Percentiles rank a stretch among this genome's conserved stretches.
Evolutionary conservation across 92 coral and sea anemone species (phyloP).

Genomic region (Diadumene lineata): DNA sequence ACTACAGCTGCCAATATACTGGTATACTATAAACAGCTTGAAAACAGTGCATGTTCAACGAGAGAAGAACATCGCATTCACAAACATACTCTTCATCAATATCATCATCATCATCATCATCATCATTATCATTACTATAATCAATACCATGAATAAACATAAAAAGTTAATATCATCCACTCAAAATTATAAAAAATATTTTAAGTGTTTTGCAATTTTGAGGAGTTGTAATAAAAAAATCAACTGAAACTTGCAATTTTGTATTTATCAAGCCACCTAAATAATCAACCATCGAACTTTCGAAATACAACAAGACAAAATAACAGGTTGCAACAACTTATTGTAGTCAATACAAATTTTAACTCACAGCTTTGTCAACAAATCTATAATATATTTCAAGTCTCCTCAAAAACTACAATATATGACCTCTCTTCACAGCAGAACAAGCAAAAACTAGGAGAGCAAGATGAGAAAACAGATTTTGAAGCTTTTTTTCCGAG

Average conservation of each 20-base stretch:
- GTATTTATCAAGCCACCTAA: background rate
- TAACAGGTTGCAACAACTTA: background rate
- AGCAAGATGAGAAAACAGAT: background rate
- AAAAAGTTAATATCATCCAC: background rate
- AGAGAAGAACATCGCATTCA: too few relatives aligned
- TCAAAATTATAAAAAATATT: background rate
- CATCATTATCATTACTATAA: background rate
- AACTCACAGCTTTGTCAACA: background rate
- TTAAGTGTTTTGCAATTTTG: background rate
- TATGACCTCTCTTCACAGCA: background rate
- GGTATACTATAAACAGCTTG: too few relatives aligned
- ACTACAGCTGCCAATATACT: too few relatives aligned
- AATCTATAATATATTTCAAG: background rate
- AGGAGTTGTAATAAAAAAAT: too few relatives aligned
- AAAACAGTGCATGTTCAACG: too few relatives aligned
- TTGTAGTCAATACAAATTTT: background rate
- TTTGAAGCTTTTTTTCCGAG: background rate
- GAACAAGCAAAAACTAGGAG: background rate
- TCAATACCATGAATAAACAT: background rate
- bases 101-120: background rate
- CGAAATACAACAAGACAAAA: background rate
- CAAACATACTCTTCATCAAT: background rate
- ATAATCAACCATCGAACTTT: background rate
- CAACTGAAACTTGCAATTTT: background rate
- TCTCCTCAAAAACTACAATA: background rate